A percentile compares a stretch with the other conserved stretches of the same genome.
Evolutionary conservation across 2,113 vertebrate genomes (phyloP).

Genomic region (Delphinapterus leucas): DNA sequence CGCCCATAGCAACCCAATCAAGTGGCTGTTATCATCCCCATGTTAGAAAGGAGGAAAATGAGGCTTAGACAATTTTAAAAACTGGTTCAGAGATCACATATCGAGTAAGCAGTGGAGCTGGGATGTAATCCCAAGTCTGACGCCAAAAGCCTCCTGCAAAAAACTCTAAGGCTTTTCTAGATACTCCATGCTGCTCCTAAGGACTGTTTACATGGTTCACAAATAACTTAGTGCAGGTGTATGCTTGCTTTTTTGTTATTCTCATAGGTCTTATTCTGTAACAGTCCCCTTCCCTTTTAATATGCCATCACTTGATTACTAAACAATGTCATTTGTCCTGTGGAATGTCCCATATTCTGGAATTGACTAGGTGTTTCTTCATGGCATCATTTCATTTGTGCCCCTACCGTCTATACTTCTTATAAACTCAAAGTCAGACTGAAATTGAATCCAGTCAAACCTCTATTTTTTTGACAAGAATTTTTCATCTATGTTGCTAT

Average conservation of each 20-base stretch:
- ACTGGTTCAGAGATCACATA: neutral
- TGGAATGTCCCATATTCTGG: neutral
- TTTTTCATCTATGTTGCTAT: neutral
- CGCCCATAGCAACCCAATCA: neutral
- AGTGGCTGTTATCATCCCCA: neutral
- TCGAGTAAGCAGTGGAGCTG: neutral
- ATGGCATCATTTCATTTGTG: neutral
- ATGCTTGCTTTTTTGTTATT: neutral
- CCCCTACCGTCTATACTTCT: neutral
- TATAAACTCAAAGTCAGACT: neutral
- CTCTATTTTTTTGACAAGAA: neutral
- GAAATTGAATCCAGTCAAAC: conserved; percentile 14
- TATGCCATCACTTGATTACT: neutral
- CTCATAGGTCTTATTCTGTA: neutral
- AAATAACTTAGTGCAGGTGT: neutral
- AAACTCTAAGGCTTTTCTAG: neutral
- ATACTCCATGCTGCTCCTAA: neutral
- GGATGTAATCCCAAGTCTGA: neutral
- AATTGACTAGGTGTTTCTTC: neutral
- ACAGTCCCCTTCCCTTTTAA: neutral
- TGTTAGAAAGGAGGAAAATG: neutral
- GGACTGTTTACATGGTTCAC: neutral
- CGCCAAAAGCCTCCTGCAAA: neutral
- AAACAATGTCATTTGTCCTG: neutral
- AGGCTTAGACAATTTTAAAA: neutral